Conservation (phyloP, 2,888 invertebrate species). For the Pandemis cinnamomeana region DNA sequence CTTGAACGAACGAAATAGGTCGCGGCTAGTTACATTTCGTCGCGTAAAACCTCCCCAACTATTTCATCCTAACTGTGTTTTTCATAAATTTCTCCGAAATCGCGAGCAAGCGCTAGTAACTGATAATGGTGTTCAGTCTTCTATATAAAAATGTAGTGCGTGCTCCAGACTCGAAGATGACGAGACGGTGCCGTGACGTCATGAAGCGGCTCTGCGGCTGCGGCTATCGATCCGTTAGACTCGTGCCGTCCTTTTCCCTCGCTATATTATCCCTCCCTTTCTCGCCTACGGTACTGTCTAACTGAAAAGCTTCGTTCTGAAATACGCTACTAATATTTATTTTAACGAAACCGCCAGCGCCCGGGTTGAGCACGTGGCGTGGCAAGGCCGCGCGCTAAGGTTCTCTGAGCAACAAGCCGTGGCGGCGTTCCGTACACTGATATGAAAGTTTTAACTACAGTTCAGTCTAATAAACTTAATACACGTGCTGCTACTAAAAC, state of each 20-base stretch:
- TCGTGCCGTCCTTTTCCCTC: constrained; percentile 71
- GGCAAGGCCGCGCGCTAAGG: constrained; percentile 48
- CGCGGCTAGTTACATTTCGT: background rate
- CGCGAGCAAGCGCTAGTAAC: constrained; percentile 29
- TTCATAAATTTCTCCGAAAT: background rate
- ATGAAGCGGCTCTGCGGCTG: constrained; percentile 83
- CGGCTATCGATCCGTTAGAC: constrained; percentile 82
- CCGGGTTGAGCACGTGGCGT: constrained; percentile 76
- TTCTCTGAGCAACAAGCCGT: constrained; percentile 17
- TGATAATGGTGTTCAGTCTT: constrained; percentile 51
- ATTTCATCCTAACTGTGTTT: background rate
- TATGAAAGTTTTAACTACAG: background rate
- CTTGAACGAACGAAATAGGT: background rate
- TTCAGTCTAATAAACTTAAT: background rate
- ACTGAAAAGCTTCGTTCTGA: constrained; percentile 77
- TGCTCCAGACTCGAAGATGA: constrained; percentile 82
- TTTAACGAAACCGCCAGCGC: constrained; percentile 79
- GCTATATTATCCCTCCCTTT: constrained; percentile 63
- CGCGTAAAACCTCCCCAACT: background rate
- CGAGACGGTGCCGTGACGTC: constrained; percentile 82
- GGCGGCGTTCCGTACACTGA: constrained; percentile 6
- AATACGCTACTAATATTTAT: constrained; percentile 84
- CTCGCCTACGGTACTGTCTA: constrained; percentile 63
- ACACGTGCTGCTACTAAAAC: background rate
- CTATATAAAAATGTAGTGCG: constrained; percentile 75